phyloP scores from a whole-genome alignment of 2,797 vertebrate genomes.

The Fundulus diaphanus region DNA sequence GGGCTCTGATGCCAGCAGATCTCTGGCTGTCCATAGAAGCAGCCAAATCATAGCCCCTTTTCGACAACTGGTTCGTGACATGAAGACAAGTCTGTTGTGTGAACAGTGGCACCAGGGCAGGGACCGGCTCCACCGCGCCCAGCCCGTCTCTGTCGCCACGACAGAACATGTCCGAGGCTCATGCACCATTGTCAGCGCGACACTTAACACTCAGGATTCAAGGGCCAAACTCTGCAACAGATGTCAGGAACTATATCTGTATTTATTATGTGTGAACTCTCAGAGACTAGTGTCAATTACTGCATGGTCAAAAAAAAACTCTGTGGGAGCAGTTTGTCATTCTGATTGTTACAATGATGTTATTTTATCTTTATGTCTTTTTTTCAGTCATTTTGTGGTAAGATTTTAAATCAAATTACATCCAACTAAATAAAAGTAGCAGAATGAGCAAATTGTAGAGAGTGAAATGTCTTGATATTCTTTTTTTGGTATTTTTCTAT shows the following conservation, averaged over 20 bases:
- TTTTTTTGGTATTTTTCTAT: not conserved
- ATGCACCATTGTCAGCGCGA: slow-evolving; percentile 41
- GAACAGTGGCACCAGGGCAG: slow-evolving; percentile 37
- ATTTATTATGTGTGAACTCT: slow-evolving; percentile 6
- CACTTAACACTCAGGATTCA: slow-evolving; percentile 23
- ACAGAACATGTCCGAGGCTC: slow-evolving; percentile 7
- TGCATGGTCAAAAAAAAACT: not conserved
- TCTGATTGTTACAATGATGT: not conserved
- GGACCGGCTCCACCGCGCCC: slow-evolving; percentile 6
- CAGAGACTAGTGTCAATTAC: not conserved
- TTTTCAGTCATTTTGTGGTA: not conserved
- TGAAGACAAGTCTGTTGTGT: slow-evolving; percentile 38
- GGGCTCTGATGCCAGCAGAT: slow-evolving; percentile 41
- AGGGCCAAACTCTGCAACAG: slow-evolving; percentile 41
- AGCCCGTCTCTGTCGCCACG: slow-evolving; percentile 25
- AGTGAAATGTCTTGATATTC: not conserved
- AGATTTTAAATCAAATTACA: not conserved
- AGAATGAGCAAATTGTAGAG: not conserved
- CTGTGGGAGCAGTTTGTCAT: not conserved
- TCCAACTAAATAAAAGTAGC: not conserved
- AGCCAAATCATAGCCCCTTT: slow-evolving; percentile 62
- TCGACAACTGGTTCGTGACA: slow-evolving; percentile 56
- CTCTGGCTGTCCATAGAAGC: slow-evolving; percentile 27
- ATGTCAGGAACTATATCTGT: slow-evolving; percentile 36
- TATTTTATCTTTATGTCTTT: not conserved